A percentile compares a stretch with the other conserved stretches of the same genome.
Evolutionary conservation across 2,888 invertebrate species (phyloP).

Genomic region (Tolmerus cingulatus): DNA sequence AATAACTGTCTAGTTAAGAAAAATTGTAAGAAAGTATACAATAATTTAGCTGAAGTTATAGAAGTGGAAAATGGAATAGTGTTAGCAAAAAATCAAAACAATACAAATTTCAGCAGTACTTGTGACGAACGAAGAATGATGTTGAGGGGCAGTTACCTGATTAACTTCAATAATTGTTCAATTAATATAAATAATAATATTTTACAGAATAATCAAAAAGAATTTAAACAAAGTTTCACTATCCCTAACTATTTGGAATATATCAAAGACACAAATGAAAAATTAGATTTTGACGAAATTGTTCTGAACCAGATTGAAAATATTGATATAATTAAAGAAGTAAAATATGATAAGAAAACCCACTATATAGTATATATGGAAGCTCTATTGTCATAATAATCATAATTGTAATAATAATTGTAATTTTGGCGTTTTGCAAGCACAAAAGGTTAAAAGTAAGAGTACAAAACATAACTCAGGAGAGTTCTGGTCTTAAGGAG

Average conservation of each 20-base stretch:
- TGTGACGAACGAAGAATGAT: constrained; percentile 18
- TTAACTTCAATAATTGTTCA: constrained; percentile 39
- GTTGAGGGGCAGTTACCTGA: constrained; percentile 22
- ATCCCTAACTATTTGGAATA: neutral
- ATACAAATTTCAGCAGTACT: constrained; percentile 21
- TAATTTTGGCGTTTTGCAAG: neutral
- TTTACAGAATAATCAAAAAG: constrained; percentile 12
- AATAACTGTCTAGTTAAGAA: constrained; percentile 10
- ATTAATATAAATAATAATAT: constrained; percentile 23
- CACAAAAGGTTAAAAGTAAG: no score
- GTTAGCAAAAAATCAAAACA: constrained; percentile 5
- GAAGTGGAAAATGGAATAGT: constrained; percentile 23
- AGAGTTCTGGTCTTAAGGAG: no score
- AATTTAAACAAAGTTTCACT: constrained; percentile 34
- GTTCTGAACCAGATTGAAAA: no score
- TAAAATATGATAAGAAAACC: constrained; percentile 34
- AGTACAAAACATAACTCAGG: no score
- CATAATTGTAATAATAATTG: neutral
- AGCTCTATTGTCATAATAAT: neutral
- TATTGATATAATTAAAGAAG: neutral
- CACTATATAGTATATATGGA: neutral
- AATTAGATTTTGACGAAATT: no score
- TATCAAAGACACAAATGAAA: no score
- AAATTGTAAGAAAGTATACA: constrained; percentile 34
- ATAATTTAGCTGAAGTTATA: constrained; percentile 38